Evolutionary conservation across 1,140 invertebrate genomes (phyloP), one percentile per base, ranked within the genome.

Genomic region (Drosophila pandora): DNA sequence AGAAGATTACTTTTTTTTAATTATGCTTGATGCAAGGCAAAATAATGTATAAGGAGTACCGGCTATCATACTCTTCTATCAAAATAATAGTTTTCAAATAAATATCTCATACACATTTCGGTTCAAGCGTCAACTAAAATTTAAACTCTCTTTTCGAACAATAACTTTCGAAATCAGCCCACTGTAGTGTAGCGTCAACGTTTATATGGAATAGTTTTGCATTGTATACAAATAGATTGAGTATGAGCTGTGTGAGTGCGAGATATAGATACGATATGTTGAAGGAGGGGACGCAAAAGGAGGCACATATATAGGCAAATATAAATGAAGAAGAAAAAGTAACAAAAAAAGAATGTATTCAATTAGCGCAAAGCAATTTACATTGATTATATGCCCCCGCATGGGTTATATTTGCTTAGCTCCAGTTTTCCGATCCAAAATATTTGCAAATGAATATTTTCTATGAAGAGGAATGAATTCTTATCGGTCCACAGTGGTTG

Each of bases 201-300:
- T 37, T 37, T 50, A 30, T 56, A 64, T 87, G 43, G 64, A 79
- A 87, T 88, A 78, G 75, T 87, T 87, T 79, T 88, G 82, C 75
- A 87, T 67, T 87, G 73, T 63, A 82, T 65, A 78, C 82, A 88
- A 87, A 88, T 79, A 83, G 79, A 88, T 88, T 88, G 67, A 72
- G 52, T 83, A 25, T 70, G 48, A 57, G 60, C 48, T 65, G 60
- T 67, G 49, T 57, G 30, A n/a, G 32, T 47, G 25, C 21, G 54
- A 22, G 43, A 52, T 49, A 49, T 47, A 21, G 32, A 21, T 37
- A 13, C 17, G 47, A 30, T 23, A 17, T 6, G 43, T n/a, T n/a
- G 45, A 45, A 32, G 22, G 28, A 30, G 13, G 8, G 21, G 39
- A 8, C 25, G 12, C 9, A 12, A 25, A 28, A 7, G 41, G 39